Evolutionary conservation across 2,113 vertebrate genomes (phyloP).

Genomic region (Tetrax tetrax): DNA sequence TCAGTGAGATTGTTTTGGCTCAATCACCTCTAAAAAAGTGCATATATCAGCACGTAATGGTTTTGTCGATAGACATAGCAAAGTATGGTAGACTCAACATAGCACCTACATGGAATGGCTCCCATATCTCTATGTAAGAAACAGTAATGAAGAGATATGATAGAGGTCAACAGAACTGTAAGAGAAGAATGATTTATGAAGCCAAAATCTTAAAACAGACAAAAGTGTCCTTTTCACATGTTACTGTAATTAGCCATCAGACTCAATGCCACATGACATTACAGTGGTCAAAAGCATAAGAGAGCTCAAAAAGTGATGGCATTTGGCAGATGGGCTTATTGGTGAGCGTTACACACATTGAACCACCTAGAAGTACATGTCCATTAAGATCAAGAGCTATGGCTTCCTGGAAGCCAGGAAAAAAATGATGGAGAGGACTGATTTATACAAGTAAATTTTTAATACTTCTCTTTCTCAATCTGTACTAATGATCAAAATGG

Average conservation of each 20-base stretch:
- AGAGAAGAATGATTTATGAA: neutral
- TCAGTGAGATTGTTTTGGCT: neutral
- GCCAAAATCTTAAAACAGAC: neutral
- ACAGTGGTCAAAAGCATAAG: neutral
- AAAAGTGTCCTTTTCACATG: neutral
- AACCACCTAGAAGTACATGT: neutral
- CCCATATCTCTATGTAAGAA: neutral
- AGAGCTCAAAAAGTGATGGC: neutral
- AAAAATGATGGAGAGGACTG: neutral
- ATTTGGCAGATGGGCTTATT: neutral
- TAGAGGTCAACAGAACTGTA: neutral
- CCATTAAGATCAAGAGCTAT: neutral
- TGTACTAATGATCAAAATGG: neutral
- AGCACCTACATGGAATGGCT: neutral
- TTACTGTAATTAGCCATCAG: neutral
- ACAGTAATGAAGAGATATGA: neutral
- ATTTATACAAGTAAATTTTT: neutral
- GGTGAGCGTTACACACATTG: too few species aligned
- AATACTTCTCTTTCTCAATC: neutral
- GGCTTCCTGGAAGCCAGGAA: neutral
- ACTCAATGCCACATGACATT: neutral
- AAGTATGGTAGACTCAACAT: neutral
- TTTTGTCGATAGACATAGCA: neutral
- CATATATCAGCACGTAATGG: neutral
- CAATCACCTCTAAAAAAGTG: neutral